A percentile compares a stretch with the other conserved stretches of the same genome.
Conservation (phyloP, 2,888 invertebrate species). For the Crossocerus cetratus region DNA sequence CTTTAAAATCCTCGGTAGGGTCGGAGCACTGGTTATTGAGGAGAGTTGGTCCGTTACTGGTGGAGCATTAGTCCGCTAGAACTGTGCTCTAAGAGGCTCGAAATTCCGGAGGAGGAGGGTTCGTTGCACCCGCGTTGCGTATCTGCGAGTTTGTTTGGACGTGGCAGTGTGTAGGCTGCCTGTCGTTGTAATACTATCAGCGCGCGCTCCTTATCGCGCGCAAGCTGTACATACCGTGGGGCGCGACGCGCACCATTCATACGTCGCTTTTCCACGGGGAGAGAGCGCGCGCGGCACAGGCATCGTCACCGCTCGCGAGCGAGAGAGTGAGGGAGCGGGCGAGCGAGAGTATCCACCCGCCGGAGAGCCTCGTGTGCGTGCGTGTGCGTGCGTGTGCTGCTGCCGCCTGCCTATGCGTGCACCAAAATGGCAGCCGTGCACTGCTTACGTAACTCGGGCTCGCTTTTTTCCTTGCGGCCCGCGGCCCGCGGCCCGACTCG, state of each 20-base stretch:
- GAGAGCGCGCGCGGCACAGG: background rate
- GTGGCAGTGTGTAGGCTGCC: background rate
- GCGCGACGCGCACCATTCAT: slow-evolving; percentile 29
- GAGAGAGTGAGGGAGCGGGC: too few relatives aligned
- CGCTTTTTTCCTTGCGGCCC: background rate
- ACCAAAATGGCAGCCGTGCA: slow-evolving; percentile 54
- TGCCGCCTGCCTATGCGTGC: slow-evolving; percentile 34
- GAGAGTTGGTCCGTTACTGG: too few relatives aligned
- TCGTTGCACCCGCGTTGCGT: background rate
- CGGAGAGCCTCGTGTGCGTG: slow-evolving; percentile 12
- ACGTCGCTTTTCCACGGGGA: slow-evolving; percentile 21
- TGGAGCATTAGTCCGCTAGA: too few relatives aligned
- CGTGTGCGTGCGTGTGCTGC: background rate
- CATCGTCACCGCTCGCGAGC: too few relatives aligned
- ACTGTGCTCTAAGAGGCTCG: too few relatives aligned
- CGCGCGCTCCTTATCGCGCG: slow-evolving; percentile 30
- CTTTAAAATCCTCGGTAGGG: too few relatives aligned
- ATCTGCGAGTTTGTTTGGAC: slow-evolving; percentile 7
- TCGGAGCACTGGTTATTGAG: too few relatives aligned
- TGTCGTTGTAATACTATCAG: slow-evolving; percentile 20
- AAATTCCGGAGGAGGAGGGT: background rate
- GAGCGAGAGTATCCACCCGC: background rate
- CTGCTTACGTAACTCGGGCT: slow-evolving; percentile 48
- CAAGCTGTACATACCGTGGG: background rate
- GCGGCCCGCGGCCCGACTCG: background rate